phyloP scores from a whole-genome alignment of 2,113 vertebrate species.

The Macrotus californicus region DNA sequence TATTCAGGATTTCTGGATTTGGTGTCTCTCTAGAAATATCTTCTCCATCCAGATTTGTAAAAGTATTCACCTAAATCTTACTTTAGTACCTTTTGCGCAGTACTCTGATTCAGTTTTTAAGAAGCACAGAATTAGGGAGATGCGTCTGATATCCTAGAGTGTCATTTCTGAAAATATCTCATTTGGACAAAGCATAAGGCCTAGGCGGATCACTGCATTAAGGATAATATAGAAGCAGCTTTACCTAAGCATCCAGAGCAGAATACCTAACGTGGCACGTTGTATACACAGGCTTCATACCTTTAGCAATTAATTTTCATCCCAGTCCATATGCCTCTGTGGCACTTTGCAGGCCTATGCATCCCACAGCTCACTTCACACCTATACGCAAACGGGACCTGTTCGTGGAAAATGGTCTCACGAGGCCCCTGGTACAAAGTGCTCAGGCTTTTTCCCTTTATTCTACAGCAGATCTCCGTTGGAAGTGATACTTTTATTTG shows the following conservation, averaged over 20 bases:
- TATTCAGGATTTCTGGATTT: neutral
- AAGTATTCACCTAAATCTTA: neutral
- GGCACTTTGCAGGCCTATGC: neutral
- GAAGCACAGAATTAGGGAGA: neutral
- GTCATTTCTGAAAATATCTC: constrained; percentile 23
- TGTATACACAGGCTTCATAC: neutral
- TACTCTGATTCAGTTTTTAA: neutral
- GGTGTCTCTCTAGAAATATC: neutral
- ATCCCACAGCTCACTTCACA: neutral
- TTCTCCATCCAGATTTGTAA: neutral
- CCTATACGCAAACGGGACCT: constrained; percentile 1
- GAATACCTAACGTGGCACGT: neutral
- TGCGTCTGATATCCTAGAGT: neutral
- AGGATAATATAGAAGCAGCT: neutral
- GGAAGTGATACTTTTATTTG: neutral
- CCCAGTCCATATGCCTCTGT: neutral
- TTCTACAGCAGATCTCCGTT: neutral
- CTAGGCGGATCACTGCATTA: neutral
- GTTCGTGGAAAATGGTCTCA: neutral
- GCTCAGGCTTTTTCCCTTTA: neutral
- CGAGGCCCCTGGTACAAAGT: neutral
- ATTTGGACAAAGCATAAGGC: neutral
- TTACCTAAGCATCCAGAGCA: neutral
- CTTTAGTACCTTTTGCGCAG: neutral
- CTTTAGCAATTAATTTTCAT: constrained; percentile 31